These are phyloP conservation scores for Siderastrea radians DNA, from an alignment of 92 coral and sea anemone species.

Conservation along the genomic window DNA sequence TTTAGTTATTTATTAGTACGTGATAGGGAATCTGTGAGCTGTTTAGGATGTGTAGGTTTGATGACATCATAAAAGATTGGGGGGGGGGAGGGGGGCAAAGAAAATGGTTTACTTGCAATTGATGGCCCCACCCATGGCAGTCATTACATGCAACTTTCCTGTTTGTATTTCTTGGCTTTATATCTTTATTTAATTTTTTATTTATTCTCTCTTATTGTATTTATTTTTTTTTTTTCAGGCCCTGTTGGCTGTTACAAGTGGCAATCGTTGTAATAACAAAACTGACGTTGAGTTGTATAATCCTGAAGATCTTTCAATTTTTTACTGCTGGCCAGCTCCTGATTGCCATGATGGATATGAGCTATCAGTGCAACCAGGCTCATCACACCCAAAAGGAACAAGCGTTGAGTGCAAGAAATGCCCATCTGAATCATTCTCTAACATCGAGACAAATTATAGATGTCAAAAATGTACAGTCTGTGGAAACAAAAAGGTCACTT, in stretches of 20 bases:
- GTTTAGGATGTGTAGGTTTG: too few species aligned
- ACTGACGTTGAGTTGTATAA: conserved; percentile 7
- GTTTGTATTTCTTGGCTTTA: too few species aligned
- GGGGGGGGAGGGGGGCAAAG: too few species aligned
- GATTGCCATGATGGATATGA: conserved; percentile 19
- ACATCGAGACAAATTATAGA: neutral
- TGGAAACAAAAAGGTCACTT: neutral
- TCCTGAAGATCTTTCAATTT: neutral
- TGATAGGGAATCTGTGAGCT: too few species aligned
- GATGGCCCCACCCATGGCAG: too few species aligned
- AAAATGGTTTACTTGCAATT: too few species aligned
- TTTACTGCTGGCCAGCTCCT: conserved; percentile 1
- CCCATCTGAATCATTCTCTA: neutral
- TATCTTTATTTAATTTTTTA: too few species aligned
- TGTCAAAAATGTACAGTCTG: conserved; percentile 10
- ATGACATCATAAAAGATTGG: too few species aligned
- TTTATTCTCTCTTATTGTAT: neutral
- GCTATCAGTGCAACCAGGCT: conserved; percentile 6
- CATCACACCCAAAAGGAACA: neutral
- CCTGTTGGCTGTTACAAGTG: neutral
- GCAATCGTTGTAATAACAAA: neutral
- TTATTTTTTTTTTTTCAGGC: neutral
- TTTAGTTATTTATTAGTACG: too few species aligned
- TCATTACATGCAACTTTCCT: too few species aligned
- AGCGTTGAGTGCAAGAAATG: neutral